A percentile compares a stretch with the other conserved stretches of the same genome.
Conservation (phyloP, 2,797 vertebrate species). For the Anas capensis region DNA sequence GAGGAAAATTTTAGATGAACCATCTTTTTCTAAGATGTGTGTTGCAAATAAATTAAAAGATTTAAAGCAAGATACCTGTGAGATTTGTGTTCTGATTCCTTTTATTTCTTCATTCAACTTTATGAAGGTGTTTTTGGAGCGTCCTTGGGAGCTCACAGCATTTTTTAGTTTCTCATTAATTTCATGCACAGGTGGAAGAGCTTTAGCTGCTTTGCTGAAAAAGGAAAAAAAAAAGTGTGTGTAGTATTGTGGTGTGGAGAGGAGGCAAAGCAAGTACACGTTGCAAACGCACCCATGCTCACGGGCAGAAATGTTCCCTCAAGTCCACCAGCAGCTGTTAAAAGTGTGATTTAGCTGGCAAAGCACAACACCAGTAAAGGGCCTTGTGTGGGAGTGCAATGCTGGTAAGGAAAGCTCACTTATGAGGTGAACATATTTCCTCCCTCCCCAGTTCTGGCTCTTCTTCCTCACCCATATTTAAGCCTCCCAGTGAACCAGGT, state of each 20-base stretch:
- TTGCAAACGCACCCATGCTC: background rate
- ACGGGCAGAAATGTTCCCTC: background rate
- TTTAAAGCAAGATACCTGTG: constrained; percentile 75
- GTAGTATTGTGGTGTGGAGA: background rate
- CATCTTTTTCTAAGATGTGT: background rate
- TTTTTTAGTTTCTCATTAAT: constrained; percentile 75
- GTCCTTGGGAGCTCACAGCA: constrained; percentile 73
- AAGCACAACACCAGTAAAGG: background rate
- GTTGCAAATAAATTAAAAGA: background rate
- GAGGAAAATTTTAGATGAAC: background rate
- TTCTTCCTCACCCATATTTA: background rate
- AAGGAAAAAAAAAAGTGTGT: background rate
- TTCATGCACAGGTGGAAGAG: constrained; percentile 68
- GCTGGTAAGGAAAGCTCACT: background rate
- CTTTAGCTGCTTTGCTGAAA: constrained; percentile 77
- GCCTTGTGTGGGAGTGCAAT: background rate
- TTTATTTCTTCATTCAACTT: constrained; percentile 61
- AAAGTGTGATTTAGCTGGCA: background rate
- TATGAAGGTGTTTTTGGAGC: constrained; percentile 69
- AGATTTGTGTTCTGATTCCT: constrained; percentile 60
- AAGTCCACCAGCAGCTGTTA: background rate
- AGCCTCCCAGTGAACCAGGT: background rate
- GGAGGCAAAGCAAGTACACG: background rate
- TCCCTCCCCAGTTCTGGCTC: background rate
- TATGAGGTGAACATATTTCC: background rate